A percentile compares a stretch with the other conserved stretches of the same genome.
Conservation (phyloP, 2,888 invertebrate species). For the Zele albiditarsus region DNA sequence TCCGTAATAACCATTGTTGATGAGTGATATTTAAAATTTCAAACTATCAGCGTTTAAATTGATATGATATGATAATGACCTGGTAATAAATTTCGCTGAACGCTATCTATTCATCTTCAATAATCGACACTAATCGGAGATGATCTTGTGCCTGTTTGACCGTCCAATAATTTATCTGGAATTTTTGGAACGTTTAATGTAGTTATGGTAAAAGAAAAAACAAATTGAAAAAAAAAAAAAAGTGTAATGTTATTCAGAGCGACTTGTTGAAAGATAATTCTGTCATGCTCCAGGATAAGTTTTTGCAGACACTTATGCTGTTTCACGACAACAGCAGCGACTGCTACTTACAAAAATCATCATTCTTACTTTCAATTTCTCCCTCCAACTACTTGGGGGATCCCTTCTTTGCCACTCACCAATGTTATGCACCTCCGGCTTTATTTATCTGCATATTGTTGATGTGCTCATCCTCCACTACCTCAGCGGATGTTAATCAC, state of each 20-base stretch:
- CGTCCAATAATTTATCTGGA: not conserved
- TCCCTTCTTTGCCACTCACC: slow-evolving; percentile 34
- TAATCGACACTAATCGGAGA: not conserved
- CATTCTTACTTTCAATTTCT: slow-evolving; percentile 57
- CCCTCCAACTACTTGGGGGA: slow-evolving; percentile 49
- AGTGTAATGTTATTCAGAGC: slow-evolving; percentile 13
- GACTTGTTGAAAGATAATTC: slow-evolving; percentile 35
- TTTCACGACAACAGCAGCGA: slow-evolving; percentile 33
- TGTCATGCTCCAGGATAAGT: not conserved
- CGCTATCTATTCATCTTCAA: not conserved
- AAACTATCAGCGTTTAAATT: not conserved
- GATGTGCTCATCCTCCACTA: not conserved
- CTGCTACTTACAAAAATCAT: not conserved
- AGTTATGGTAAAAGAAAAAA: not conserved
- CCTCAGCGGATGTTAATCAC: not conserved
- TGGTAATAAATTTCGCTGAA: not conserved
- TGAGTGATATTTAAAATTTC: not conserved
- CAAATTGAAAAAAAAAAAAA: not conserved
- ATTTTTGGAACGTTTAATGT: not conserved
- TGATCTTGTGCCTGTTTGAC: too few relatives aligned
- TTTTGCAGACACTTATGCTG: slow-evolving; percentile 32
- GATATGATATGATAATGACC: not conserved
- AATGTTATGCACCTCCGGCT: not conserved
- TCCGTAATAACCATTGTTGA: not conserved
- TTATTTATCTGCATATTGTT: not conserved